Evolutionary conservation across 2,113 vertebrate species (phyloP).

Genomic region (Empidonax traillii): DNA sequence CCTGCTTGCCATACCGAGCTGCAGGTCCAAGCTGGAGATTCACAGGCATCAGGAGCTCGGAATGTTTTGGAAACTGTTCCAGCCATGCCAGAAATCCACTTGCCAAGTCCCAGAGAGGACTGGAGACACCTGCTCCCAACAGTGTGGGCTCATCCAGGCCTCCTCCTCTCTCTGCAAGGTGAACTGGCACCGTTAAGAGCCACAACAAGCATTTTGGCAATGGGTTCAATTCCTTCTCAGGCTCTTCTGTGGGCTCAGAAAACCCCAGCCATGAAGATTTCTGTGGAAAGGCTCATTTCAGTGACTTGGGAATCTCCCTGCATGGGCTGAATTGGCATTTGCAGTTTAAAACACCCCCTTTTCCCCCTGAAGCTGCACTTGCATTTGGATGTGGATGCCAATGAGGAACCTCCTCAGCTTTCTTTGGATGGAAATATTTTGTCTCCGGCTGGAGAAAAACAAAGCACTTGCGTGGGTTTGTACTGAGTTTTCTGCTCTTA

Average conservation of each 20-base stretch:
- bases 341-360: neutral
- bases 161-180: neutral
- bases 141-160: neutral
- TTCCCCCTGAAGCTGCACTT: neutral
- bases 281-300: neutral
- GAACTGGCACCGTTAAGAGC: rapidly evolving
- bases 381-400: neutral
- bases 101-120: neutral
- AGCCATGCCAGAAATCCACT: neutral
- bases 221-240: neutral
- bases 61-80: neutral
- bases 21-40: neutral
- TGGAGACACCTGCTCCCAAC: neutral
- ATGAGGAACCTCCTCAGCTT: neutral
- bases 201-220: neutral
- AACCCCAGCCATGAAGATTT: neutral
- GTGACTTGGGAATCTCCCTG: neutral
- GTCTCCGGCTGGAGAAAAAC: neutral
- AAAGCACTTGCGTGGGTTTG: neutral
- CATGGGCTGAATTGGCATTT: neutral
- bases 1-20: neutral
- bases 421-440: neutral
- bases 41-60: neutral
- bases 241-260: neutral
- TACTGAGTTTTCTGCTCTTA: neutral